Conservation (phyloP, 2,888 invertebrate species). For the Diloba caeruleocephala region DNA sequence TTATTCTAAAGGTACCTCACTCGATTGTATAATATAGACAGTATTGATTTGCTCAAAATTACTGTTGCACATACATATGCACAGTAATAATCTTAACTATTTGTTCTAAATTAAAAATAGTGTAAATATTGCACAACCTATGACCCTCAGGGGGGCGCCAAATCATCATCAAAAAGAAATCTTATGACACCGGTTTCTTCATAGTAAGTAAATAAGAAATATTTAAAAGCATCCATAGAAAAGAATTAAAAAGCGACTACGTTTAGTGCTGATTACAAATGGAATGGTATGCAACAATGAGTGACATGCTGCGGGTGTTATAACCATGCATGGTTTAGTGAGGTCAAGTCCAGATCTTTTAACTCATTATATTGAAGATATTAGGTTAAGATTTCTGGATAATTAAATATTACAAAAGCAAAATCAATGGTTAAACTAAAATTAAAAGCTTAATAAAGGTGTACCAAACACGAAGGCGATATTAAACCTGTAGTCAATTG, state of each 20-base stretch:
- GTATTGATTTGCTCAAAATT: constrained; percentile 30
- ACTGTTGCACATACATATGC: constrained; percentile 20
- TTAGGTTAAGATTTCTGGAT: constrained; percentile 24
- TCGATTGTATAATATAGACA: neutral
- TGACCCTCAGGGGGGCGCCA: constrained; percentile 84
- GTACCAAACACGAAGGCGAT: constrained; percentile 14
- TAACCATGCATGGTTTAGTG: constrained; percentile 59
- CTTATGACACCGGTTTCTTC: constrained; percentile 86
- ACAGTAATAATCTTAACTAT: constrained; percentile 26
- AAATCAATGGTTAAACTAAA: constrained; percentile 28
- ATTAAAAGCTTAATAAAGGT: constrained; percentile 41
- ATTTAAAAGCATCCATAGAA: constrained; percentile 70
- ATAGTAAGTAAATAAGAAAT: constrained; percentile 66
- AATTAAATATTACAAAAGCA: constrained; percentile 30
- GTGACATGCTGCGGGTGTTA: constrained; percentile 69
- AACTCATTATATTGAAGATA: constrained; percentile 16
- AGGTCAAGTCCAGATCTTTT: constrained; percentile 52
- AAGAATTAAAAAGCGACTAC: constrained; percentile 72
- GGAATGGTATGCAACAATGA: constrained; percentile 72
- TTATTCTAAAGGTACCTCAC: constrained; percentile 4
- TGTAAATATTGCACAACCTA: constrained; percentile 72
- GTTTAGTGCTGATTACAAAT: constrained; percentile 74
- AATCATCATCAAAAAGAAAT: constrained; percentile 75
- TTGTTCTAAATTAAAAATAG: constrained; percentile 17
- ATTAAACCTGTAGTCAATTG: constrained; percentile 35